Base-by-base conservation (phyloP, 2,797 vertebrate species). In the Euthynnus affinis region DNA sequence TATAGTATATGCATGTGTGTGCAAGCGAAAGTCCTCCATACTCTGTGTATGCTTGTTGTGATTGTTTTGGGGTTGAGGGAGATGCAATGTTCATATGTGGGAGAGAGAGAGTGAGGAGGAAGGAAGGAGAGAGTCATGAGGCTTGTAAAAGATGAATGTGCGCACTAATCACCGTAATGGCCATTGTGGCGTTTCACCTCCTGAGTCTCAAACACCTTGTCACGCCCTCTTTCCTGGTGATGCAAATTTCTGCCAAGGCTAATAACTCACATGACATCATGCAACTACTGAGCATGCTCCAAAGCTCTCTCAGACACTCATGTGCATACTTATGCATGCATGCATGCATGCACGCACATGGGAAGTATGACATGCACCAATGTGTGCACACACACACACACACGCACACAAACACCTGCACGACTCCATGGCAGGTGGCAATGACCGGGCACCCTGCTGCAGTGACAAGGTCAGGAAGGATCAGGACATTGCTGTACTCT, bases 391-490 rank as follows among this genome's bases (percentile, higher is more conserved):
- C 27, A 15, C 67, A 51, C 78, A 76, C 44, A 67, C 18, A 15
- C 67, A 51, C 78, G 74, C 44, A 67, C 18, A 79, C 29, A 52
- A 37, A 81, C 82, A 84, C 86, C 77, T 84, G 81, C 79, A 73
- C 51, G 14, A 65, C 71, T 73, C 57, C 18, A 25, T 55, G 78
- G 85, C 81, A 90, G 71, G 83, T 84, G 84, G 92, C 88, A 84
- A 27, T 88, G 93, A 92, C 92, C 83, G 61, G 75, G 79, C 77
- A 58, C 82, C 88, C 74, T 87, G 86, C 86, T 71, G 89, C 78
- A 86, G 49, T 74, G 85, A 86, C 89, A 92, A 92, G 92, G 93
- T 93, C 90, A 87, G 61, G 79, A 65, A 58, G 71, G 89, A 86
- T 88, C 88, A 87, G 89, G 88, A 81, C 88, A 74, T 76, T 65